A percentile compares a stretch with the other conserved stretches of the same genome.
Evolutionary conservation across 2,888 invertebrate species (phyloP).

Genomic region (Polymixis lichenea): DNA sequence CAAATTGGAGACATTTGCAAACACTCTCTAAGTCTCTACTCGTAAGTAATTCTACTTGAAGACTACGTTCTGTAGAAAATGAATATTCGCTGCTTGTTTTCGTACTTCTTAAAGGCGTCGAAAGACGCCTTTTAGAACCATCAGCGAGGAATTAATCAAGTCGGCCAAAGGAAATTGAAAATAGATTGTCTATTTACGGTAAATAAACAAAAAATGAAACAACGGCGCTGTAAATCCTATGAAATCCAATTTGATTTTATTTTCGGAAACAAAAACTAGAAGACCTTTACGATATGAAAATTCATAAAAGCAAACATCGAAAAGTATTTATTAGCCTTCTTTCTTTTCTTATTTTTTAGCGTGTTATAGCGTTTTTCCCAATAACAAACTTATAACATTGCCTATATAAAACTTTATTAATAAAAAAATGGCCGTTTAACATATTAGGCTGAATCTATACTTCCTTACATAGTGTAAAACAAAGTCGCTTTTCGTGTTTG

Average conservation of each 20-base stretch:
- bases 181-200: conserved; percentile 39
- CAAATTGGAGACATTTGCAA: conserved; percentile 14
- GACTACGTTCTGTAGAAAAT: conserved; percentile 7
- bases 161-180: conserved; percentile 28
- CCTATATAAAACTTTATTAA: not conserved
- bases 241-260: conserved; percentile 29
- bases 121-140: not conserved
- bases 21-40: conserved; percentile 18
- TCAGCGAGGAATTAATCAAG: conserved; percentile 30
- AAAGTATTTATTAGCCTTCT: conserved; percentile 5
- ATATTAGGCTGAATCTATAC: not conserved
- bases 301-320: conserved; percentile 7
- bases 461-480: too few relatives aligned
- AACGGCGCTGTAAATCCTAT: conserved; percentile 14
- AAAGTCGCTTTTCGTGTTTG: too few relatives aligned
- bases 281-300: conserved; percentile 5
- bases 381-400: not conserved
- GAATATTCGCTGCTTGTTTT: conserved; percentile 17
- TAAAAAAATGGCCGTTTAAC: not conserved
- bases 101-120: not conserved
- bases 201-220: conserved; percentile 34
- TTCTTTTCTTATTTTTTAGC: not conserved
- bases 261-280: conserved; percentile 1
- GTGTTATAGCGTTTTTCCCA: not conserved
- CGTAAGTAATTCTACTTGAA: conserved; percentile 1